Conservation (phyloP, 1,140 invertebrate genomes). For the Bombyx mori region ASM3026992v2 NC_085124.1:7230001-7230500, state of each 20-base stretch:
- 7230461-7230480: constrained; percentile 49
- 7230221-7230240: constrained; percentile 32
- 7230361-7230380: constrained; percentile 15
- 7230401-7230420: constrained; percentile 16
- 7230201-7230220: constrained; percentile 43
- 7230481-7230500: constrained; percentile 58
- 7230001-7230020: constrained; percentile 29
- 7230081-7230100: constrained; percentile 31
- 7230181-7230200: constrained; percentile 56
- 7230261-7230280: constrained; percentile 27
- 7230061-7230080: constrained; percentile 2
- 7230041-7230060: background rate
- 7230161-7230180: constrained; percentile 35
- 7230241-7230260: constrained; percentile 29
- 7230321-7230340: constrained; percentile 28
- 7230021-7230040: constrained; percentile 27
- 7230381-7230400: constrained; percentile 14
- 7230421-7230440: constrained; percentile 9
- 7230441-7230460: constrained; percentile 36
- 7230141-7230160: constrained; percentile 26
- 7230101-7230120: constrained; percentile 35
- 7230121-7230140: constrained; percentile 20
- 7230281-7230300: constrained; percentile 44
- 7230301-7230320: constrained; percentile 37
- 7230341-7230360: constrained; percentile 35